Conservation (phyloP, 37 sponge, comb jelly and placozoan genomes). For the Cliona cf. orientalis region DNA sequence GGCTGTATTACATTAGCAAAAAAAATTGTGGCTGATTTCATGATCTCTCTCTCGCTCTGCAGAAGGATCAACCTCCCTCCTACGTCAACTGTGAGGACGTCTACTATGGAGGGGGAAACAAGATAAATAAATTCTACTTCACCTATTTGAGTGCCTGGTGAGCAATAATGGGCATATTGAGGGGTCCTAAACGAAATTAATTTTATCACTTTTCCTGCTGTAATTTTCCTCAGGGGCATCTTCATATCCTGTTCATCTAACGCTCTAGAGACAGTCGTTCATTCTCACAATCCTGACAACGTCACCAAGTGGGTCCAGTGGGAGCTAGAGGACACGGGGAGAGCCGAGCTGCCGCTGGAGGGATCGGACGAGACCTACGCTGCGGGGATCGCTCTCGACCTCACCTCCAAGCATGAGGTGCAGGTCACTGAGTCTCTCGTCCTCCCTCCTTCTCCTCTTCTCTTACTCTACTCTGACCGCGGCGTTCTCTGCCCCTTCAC, state of each 20-base stretch:
- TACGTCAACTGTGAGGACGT: slow-evolving; percentile 61
- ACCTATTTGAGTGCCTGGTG: slow-evolving; percentile 66
- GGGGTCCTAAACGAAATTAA: not conserved
- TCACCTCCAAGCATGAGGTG: slow-evolving; percentile 40
- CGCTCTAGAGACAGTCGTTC: slow-evolving; percentile 42
- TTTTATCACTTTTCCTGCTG: not conserved
- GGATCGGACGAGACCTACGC: slow-evolving; percentile 60
- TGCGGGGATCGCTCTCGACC: slow-evolving; percentile 68
- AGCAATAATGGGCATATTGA: not conserved
- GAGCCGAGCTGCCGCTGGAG: slow-evolving; percentile 77
- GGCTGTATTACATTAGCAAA: no score
- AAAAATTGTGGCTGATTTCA: not conserved
- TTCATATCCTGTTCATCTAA: slow-evolving; percentile 55
- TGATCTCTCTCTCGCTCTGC: not conserved
- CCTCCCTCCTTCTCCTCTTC: slow-evolving; percentile 71
- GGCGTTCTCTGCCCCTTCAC: slow-evolving; percentile 74
- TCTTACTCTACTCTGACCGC: slow-evolving; percentile 58
- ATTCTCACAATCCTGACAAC: not conserved
- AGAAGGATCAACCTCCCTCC: slow-evolving; percentile 37
- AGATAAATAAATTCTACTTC: slow-evolving; percentile 57
- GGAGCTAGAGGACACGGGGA: slow-evolving; percentile 67
- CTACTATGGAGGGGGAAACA: slow-evolving; percentile 51
- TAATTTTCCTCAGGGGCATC: slow-evolving; percentile 36
- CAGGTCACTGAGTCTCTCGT: slow-evolving; percentile 38
- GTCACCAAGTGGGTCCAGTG: slow-evolving; percentile 64